Evolutionary conservation across 2,113 vertebrate species (phyloP), one percentile per base, ranked within the genome.

Genomic region (Apaloderma vittatum): DNA sequence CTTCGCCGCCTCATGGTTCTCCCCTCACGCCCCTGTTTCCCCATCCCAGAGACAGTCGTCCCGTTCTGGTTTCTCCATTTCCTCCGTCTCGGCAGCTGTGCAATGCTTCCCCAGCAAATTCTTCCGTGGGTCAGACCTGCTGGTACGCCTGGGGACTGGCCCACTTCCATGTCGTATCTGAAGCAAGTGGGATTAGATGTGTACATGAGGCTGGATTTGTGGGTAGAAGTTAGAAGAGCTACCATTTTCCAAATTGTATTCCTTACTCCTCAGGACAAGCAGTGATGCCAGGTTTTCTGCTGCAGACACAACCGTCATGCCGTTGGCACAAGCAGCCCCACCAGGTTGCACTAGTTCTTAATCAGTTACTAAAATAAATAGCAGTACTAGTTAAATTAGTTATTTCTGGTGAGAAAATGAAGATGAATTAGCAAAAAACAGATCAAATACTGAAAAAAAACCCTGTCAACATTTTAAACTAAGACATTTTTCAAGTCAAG

Each of bases 301-400:
- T 94, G 91, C 86, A 94, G 93, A 96, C 2, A 1, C 65, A 78
- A 93, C 87, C 24, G 0, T 82, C 77, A 75, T 46, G 54, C 45
- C 17, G 11, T 93, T 93, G 93, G 92, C 90, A 94, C 58, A 68
- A 79, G 88, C 71, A 95, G 70, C 74, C 51, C 67, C 67, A 15
- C 85, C 90, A 95, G 94, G 94, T 94, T 96, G 94, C 80, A 95
- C 55, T 55, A 66, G 78, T 34, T 95, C 85, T 95, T 94, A 93
- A 90, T 96, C 78, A 82, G 87, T 94, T 83, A 58, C 85, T 92
- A 96, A 94, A 96, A 96, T 95, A 96, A 95, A 93, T 77, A 93
- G 85, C 82, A 71, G 43, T 90, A 91, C 88, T 97, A 83, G 92
- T 95, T 88, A 88, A 90, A 95, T 92, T 95, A 90, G 92, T 94